Percentiles rank a stretch among this genome's conserved stretches.
phyloP scores from a whole-genome alignment of 1,140 invertebrate genomes.

The Drosophila cardini region DNA sequence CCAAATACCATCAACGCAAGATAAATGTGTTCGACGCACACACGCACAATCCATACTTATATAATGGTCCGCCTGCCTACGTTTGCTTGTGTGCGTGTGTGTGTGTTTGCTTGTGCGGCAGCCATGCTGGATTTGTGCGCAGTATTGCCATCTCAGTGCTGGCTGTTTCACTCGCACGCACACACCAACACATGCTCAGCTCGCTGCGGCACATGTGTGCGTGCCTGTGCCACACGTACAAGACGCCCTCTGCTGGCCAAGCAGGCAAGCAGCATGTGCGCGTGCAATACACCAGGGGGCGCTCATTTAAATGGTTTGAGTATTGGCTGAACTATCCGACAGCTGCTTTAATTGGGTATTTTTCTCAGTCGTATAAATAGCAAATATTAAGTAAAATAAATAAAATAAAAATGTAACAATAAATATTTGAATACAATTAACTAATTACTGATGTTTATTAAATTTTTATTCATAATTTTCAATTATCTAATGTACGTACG shows the following conservation, averaged over 20 bases:
- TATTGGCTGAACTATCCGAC: slow-evolving; percentile 28
- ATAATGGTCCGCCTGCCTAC: not conserved
- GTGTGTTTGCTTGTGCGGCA: slow-evolving; percentile 14
- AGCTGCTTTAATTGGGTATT: slow-evolving; percentile 5
- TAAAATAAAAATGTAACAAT: not conserved
- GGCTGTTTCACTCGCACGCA: slow-evolving; percentile 17
- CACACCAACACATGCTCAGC: slow-evolving; percentile 33
- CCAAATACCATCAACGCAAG: slow-evolving; percentile 9
- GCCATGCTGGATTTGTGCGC: slow-evolving; percentile 46
- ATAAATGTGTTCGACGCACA: slow-evolving; percentile 32
- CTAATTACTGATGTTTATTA: not conserved
- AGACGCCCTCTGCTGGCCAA: slow-evolving; percentile 41
- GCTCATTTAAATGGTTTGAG: slow-evolving; percentile 40
- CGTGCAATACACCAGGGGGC: slow-evolving; percentile 40
- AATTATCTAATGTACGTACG: not conserved
- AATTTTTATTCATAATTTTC: not conserved
- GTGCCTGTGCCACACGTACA: slow-evolving; percentile 25
- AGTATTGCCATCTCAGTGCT: slow-evolving; percentile 17
- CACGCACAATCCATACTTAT: slow-evolving; percentile 9
- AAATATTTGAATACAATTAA: not conserved
- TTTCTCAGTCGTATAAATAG: slow-evolving; percentile 2
- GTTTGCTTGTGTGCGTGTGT: not conserved
- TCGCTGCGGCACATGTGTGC: slow-evolving; percentile 34
- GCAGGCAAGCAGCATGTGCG: slow-evolving; percentile 16
- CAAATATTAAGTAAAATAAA: not conserved